A percentile compares a stretch with the other conserved stretches of the same genome.
These are phyloP conservation scores for Drosophila hamatofila DNA, from an alignment of 2,888 invertebrate genomes.

Conservation along the genomic window DNA sequence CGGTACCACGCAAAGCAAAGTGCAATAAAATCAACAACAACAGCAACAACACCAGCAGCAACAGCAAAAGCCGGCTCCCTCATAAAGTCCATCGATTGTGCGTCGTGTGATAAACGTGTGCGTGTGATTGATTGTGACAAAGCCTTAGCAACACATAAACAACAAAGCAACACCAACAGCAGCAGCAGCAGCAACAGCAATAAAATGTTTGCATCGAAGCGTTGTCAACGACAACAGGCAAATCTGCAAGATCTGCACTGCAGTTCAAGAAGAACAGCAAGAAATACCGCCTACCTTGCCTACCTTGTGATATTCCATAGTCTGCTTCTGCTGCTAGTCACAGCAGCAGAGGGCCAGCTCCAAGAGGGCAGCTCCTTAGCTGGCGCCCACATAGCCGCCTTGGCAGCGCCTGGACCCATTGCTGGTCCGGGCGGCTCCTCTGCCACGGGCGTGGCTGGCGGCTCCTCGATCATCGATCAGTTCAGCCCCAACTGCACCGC, in stretches of 20 bases:
- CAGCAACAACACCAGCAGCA: conserved; percentile 10
- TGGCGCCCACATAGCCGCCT: conserved; percentile 54
- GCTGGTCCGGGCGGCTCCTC: conserved; percentile 39
- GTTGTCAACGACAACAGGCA: conserved; percentile 28
- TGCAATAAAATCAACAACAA: conserved; percentile 43
- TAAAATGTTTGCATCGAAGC: conserved; percentile 31
- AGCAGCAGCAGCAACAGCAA: conserved; percentile 34
- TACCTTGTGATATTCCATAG: conserved; percentile 67
- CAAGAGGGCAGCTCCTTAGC: conserved; percentile 31
- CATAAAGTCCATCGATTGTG: conserved; percentile 36
- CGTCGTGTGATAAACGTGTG: conserved; percentile 36
- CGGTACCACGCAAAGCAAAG: conserved; percentile 53
- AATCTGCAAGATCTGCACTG: conserved; percentile 41
- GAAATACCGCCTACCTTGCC: conserved; percentile 47
- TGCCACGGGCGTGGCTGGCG: conserved; percentile 15
- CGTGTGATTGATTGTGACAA: conserved; percentile 45
- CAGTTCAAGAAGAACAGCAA: conserved; percentile 49
- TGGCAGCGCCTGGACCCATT: conserved; percentile 64
- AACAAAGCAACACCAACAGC: conserved; percentile 30
- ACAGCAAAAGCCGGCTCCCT: conserved; percentile 46
- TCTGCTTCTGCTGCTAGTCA: conserved; percentile 42
- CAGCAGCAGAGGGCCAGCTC: conserved; percentile 27
- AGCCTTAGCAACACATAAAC: conserved; percentile 19
- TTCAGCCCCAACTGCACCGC: conserved; percentile 86
- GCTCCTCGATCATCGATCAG: conserved; percentile 82